These are phyloP conservation scores for Balanococcus diminutus DNA, from an alignment of 2,888 invertebrate species.

Conservation along the genomic window DNA sequence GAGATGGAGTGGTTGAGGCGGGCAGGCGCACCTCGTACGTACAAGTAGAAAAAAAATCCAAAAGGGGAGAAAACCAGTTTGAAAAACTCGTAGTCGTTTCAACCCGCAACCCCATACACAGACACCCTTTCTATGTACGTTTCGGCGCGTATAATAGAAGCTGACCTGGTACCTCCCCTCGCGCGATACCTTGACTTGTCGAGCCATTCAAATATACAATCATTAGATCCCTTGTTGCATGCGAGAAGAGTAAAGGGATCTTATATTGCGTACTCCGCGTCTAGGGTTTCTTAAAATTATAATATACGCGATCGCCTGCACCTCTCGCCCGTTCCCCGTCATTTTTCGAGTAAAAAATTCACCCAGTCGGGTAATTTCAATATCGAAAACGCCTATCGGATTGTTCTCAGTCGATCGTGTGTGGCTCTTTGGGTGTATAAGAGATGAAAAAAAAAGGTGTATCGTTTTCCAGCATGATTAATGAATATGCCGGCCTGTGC, in stretches of 20 bases:
- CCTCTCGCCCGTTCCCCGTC: background rate
- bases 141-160: slow-evolving; percentile 51
- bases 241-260: slow-evolving; percentile 18
- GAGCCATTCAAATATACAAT: slow-evolving; percentile 47
- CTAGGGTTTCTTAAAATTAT: slow-evolving; percentile 41
- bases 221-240: slow-evolving; percentile 38
- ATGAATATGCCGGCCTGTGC: background rate
- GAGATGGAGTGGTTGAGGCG: too few species aligned
- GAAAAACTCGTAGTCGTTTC: slow-evolving; percentile 31
- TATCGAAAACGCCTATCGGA: background rate
- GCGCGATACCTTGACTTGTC: slow-evolving; percentile 46
- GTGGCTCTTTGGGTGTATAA: background rate
- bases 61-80: slow-evolving; percentile 51
- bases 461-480: slow-evolving; percentile 8
- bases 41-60: background rate
- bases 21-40: too few species aligned
- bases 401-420: background rate
- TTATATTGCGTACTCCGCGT: slow-evolving; percentile 18
- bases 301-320: background rate
- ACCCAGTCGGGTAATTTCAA: slow-evolving; percentile 3
- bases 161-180: slow-evolving; percentile 32
- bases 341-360: background rate
- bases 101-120: slow-evolving; percentile 32
- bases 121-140: slow-evolving; percentile 40
- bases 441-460: background rate